A percentile compares a stretch with the other conserved stretches of the same genome.
Conservation (phyloP, 1,140 invertebrate species). For the Chironomus tepperi region DNA sequence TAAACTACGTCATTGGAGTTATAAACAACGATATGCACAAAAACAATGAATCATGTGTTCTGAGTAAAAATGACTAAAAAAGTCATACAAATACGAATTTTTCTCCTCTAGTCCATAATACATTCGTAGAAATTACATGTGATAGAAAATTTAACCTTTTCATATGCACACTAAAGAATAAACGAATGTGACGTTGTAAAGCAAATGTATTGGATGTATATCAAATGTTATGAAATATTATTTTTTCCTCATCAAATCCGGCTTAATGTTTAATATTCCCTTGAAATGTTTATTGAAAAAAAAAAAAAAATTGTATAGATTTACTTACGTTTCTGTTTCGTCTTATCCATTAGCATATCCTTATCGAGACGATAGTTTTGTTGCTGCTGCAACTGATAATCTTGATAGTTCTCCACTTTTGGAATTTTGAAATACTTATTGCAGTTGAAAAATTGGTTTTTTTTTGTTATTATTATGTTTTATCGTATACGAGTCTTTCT, state of each 20-base stretch:
- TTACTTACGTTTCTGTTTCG: constrained; percentile 20
- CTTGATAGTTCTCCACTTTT: constrained; percentile 20
- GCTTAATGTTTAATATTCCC: not conserved
- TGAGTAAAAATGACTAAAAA: no score
- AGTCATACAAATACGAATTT: no score
- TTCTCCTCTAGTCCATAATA: not conserved
- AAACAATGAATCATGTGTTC: not conserved
- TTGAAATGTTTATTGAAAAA: not conserved
- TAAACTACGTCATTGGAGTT: not conserved
- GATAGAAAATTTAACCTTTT: no score
- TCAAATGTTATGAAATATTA: not conserved
- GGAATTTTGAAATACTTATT: not conserved
- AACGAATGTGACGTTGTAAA: not conserved
- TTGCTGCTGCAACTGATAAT: constrained; percentile 21
- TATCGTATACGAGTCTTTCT: not conserved
- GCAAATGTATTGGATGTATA: not conserved
- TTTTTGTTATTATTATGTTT: not conserved
- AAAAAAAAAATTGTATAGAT: no score
- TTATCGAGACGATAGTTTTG: constrained; percentile 18
- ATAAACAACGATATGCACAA: not conserved
- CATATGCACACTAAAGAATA: no score
- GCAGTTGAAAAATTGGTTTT: not conserved
- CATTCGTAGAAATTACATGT: no score
- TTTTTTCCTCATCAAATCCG: not conserved
- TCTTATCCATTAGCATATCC: constrained; percentile 22